A percentile compares a stretch with the other conserved stretches of the same genome.
Evolutionary conservation across 2,797 vertebrate species (phyloP).

Genomic region (Catostomus latipinnis): DNA sequence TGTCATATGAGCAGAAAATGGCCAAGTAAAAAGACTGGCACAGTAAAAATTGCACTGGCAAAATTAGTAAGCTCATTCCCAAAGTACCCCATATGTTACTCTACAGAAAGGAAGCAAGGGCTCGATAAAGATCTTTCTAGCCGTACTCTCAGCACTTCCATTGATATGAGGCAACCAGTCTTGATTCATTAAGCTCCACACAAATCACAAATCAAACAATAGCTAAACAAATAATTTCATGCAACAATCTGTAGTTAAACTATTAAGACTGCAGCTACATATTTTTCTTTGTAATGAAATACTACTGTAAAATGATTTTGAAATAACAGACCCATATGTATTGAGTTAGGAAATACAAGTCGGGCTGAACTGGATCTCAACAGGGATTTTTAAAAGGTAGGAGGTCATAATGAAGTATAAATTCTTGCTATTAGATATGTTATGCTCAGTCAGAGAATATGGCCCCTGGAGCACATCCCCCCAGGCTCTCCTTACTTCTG

Average conservation of each 20-base stretch:
- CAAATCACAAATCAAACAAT: background rate
- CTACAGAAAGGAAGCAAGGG: conserved; percentile 9
- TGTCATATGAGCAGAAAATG: conserved; percentile 2
- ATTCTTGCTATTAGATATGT: conserved; percentile 86
- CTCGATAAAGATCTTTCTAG: conserved; percentile 21
- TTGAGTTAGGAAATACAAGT: conserved; percentile 6
- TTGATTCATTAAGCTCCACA: conserved; percentile 33
- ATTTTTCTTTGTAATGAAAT: background rate
- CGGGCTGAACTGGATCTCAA: conserved; percentile 22
- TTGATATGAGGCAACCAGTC: conserved; percentile 21
- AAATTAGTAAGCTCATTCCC: conserved; percentile 52
- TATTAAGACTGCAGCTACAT: background rate
- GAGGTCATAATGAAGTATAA: conserved; percentile 70
- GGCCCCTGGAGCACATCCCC: conserved; percentile 84
- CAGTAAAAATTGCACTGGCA: conserved; percentile 14
- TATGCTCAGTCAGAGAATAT: conserved; percentile 85
- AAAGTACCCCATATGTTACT: conserved; percentile 34
- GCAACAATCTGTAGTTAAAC: background rate
- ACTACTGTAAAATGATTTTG: background rate
- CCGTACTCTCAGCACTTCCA: conserved; percentile 12
- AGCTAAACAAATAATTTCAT: conserved; percentile 5
- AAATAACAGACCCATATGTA: background rate
- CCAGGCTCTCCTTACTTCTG: conserved; percentile 79
- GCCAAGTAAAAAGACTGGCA: background rate
- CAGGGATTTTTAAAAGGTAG: conserved; percentile 18